phyloP scores from a whole-genome alignment of 2,888 invertebrate species.

The Acleris literana region DNA sequence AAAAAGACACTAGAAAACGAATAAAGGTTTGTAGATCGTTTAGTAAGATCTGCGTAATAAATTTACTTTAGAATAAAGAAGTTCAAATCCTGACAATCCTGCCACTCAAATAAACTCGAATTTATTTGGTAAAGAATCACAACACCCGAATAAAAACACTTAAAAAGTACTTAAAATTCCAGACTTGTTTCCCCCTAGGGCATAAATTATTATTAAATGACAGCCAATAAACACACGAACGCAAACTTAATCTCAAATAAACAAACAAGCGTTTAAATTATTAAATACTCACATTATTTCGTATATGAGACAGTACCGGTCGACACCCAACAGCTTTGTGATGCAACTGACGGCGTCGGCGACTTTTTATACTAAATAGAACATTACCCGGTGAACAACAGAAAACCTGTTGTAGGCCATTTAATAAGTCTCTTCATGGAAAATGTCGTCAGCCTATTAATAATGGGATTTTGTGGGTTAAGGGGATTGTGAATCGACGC shows the following conservation, averaged over 20 bases:
- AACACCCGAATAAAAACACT: too few relatives aligned
- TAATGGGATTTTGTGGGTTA: not conserved
- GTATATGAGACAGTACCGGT: conserved; percentile 23
- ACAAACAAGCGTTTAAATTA: not conserved
- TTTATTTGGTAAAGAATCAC: too few relatives aligned
- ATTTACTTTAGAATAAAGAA: too few relatives aligned
- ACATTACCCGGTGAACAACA: conserved; percentile 30
- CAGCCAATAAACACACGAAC: not conserved
- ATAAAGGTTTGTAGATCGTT: too few relatives aligned
- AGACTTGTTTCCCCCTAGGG: too few relatives aligned
- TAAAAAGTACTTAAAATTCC: too few relatives aligned
- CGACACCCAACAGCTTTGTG: conserved; percentile 24
- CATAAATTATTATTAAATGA: too few relatives aligned
- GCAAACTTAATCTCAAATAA: not conserved
- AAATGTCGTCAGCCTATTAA: conserved; percentile 35
- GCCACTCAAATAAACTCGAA: too few relatives aligned
- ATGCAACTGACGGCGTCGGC: conserved; percentile 23
- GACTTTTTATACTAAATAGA: conserved; percentile 39
- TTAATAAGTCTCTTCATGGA: conserved; percentile 26
- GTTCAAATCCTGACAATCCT: too few relatives aligned
- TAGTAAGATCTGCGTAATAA: too few relatives aligned
- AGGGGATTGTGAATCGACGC: too few relatives aligned
- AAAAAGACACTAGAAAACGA: too few relatives aligned
- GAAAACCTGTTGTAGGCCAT: conserved; percentile 38
- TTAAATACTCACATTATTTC: conserved; percentile 23